A percentile compares a stretch with the other conserved stretches of the same genome.
Evolutionary conservation across 2,888 invertebrate species (phyloP).

Genomic region (Aspidiotus destructor): DNA sequence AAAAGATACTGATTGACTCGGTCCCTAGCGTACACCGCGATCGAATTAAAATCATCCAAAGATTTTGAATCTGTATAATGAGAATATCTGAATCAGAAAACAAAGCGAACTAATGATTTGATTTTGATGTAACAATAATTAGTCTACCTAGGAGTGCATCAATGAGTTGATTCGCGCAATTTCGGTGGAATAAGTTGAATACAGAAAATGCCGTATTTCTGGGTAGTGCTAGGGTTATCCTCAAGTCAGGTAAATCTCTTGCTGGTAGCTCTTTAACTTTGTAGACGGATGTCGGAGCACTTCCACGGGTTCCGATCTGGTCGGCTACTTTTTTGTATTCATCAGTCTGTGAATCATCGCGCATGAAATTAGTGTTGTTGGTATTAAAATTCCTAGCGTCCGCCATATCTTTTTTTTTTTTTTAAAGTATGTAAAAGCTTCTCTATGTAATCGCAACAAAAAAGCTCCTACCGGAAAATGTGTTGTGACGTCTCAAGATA

Average conservation of each 20-base stretch:
- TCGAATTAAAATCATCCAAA: constrained; percentile 59
- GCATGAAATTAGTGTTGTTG: not conserved
- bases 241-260: constrained; percentile 50
- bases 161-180: constrained; percentile 60
- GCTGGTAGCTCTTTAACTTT: constrained; percentile 8
- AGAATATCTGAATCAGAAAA: not conserved
- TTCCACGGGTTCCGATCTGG: constrained; percentile 11
- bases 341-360: constrained; percentile 42
- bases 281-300: constrained; percentile 1
- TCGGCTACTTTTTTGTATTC: constrained; percentile 50
- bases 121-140: not conserved
- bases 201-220: constrained; percentile 63
- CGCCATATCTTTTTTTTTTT: not conserved
- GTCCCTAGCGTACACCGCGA: constrained; percentile 61
- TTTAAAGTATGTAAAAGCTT: not conserved
- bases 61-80: constrained; percentile 54
- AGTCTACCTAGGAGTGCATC: constrained; percentile 54
- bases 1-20: constrained; percentile 70
- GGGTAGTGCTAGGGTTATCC: constrained; percentile 51
- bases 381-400: constrained; percentile 25
- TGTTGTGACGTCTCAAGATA: too few species aligned
- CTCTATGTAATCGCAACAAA: not conserved
- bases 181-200: constrained; percentile 61
- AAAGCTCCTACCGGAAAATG: not conserved
- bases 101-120: too few species aligned